Base-by-base conservation (phyloP, 2,797 vertebrate genomes). In the Tolypeutes matacus region DNA sequence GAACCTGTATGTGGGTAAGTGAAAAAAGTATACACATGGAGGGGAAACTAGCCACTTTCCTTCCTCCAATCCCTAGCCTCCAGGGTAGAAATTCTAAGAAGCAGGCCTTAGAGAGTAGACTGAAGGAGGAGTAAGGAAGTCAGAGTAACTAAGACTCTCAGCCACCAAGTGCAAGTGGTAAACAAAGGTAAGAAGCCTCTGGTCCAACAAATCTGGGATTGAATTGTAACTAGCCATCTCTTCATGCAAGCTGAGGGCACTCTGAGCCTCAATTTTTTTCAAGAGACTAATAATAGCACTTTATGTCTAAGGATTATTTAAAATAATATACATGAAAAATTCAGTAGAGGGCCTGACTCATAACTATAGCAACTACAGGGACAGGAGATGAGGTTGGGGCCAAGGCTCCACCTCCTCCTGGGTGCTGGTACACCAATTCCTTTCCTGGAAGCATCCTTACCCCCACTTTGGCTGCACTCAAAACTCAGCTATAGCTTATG, bases 301-400 rank as follows among this genome's bases (percentile, higher is more conserved):
- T 92, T 77, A 46, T 62, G n/a, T 85, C 15, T 51, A 56, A 76
- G 58, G 29, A 64, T 70, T 39, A 36, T 89, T 90, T 85, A 91
- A 91, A 95, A 75, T 34, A 75, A 75, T n/a, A n/a, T 34, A 36
- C n/a, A 23, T 77, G 83, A 85, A 89, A 72, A 56, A 27, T 70
- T 83, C 39, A 17, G 5, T 34, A 29, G 23, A 39, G 92, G 49
- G 31, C 27, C 64, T 51, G 31, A 18, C 36, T 70, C 70, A 34
- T 42, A 39, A 29, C 76, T 62, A 53, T 11, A 82, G 42, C 29
- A 29, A 7, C 21, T 10, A 62, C 18, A 69, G 25, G 25, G 75
- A 77, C 49, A 77, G 56, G 29, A 17, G 2, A 69, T 65, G 58
- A 4, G 34, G 29, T 20, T 10, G 8, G 53, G 18, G 53, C 5